phyloP scores from a whole-genome alignment of 30 jellyfish, hydroid and myxozoan species.

The Sanderia malayensis region DNA sequence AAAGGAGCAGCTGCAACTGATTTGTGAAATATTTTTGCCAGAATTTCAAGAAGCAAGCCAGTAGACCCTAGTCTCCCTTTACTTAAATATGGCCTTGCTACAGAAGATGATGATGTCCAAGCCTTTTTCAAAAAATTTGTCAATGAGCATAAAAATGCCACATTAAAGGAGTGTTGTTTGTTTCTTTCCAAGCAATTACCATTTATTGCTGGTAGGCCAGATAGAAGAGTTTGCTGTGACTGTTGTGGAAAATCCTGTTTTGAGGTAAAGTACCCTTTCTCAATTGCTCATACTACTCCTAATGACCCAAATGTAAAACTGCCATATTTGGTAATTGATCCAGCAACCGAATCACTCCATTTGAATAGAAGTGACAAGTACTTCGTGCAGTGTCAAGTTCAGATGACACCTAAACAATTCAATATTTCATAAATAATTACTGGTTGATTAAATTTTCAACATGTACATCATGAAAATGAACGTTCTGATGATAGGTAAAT shows the following conservation, averaged over 20 bases:
- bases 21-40: neutral
- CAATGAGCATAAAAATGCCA: constrained; percentile 15
- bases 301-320: constrained; percentile 13
- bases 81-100: neutral
- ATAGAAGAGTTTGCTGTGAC: constrained; percentile 3
- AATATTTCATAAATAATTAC: no score
- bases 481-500: no score
- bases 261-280: constrained; percentile 23
- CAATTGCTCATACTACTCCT: constrained; percentile 21
- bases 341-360: neutral
- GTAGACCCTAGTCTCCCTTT: neutral
- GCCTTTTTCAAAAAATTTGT: neutral
- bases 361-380: constrained; percentile 19
- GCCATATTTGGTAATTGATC: constrained; percentile 2
- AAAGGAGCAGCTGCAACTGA: constrained; percentile 27
- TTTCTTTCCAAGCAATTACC: constrained; percentile 30
- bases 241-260: constrained; percentile 37
- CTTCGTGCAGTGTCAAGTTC: constrained; percentile 44
- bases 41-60: neutral
- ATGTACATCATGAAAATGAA: no score
- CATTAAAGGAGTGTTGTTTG: constrained; percentile 18
- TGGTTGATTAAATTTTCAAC: no score
- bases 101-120: neutral
- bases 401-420: no score
- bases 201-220: constrained; percentile 27